Base-by-base conservation (phyloP, 2,888 invertebrate genomes). In the Caenorhabditis sinica region DNA sequence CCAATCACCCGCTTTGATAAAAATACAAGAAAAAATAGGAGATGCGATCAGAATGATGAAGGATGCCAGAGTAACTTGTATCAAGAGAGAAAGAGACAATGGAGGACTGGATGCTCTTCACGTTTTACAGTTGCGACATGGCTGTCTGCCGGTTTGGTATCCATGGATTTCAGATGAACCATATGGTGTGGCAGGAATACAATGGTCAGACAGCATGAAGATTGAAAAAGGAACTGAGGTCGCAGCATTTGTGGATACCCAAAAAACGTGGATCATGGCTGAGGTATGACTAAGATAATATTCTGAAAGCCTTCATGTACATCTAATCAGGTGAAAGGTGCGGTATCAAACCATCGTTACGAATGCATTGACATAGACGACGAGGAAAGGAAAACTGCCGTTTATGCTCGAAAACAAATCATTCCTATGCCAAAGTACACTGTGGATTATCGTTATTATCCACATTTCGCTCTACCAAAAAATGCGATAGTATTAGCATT, bases 291-390 rank as follows among this genome's bases (percentile, higher is more conserved):
- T 30, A 33, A n/a, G n/a, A 49, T 4, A 30, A 15, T 15, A n/a
- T n/a, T n/a, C n/a, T n/a, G n/a, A n/a, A n/a, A n/a, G n/a, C n/a
- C n/a, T n/a, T n/a, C n/a, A n/a, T n/a, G n/a, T n/a, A n/a, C n/a
- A n/a, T n/a, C n/a, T n/a, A n/a, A n/a, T 17, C 61, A 80, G 80
- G 72, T 72, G 2, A 45, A 30, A 8, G 49, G 65, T 1, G 9
- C 63, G 4, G 25, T 66, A 9, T 63, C 71, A 11, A 80, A 80
- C 28, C 72, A 80, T 17, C 53, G 80, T 0, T 80, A 80, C 43
- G 80, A 80, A 30, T 80, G 80, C 28, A 11, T 66, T 17, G 80
- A 80, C 40, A 58, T 72, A 20, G 80, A 80, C 25, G 80, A 80
- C 25, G 8, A 49, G 4, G 80, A 72, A 0, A 56, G n/a, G n/a